A percentile compares a stretch with the other conserved stretches of the same genome.
These are phyloP conservation scores for Tetramorium simillimum DNA, from an alignment of 1,140 invertebrate genomes.

Conservation along the genomic window DNA sequence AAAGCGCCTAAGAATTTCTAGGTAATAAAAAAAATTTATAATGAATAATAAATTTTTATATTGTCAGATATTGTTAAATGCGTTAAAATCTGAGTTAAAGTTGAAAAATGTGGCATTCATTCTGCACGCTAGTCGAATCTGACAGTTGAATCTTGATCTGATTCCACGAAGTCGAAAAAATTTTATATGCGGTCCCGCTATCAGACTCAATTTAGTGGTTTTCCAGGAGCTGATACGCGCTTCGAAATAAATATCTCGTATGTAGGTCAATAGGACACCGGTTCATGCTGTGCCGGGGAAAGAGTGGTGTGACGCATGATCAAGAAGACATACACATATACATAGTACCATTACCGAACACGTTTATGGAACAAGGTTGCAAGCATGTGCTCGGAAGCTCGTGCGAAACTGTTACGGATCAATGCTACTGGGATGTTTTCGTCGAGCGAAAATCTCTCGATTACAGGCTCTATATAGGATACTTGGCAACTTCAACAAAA, in stretches of 20 bases:
- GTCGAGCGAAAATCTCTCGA: constrained; percentile 11
- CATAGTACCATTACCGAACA: constrained; percentile 25
- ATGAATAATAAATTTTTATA: not conserved
- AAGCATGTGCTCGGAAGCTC: constrained; percentile 7
- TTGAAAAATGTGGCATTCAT: not conserved
- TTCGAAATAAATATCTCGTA: constrained; percentile 38
- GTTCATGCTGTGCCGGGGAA: constrained; percentile 28
- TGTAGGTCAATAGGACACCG: constrained; percentile 47
- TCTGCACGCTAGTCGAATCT: not conserved
- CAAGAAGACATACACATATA: constrained; percentile 27
- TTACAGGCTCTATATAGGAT: not conserved
- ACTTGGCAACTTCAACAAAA: not conserved
- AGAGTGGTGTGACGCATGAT: constrained; percentile 51
- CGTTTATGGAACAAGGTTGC: constrained; percentile 52
- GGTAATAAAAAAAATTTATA: not conserved
- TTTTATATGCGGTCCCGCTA: constrained; percentile 6
- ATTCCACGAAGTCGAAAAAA: not conserved
- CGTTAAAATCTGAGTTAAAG: not conserved
- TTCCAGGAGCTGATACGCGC: constrained; percentile 14
- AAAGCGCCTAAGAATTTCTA: not conserved
- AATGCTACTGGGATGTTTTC: constrained; percentile 26
- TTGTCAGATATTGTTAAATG: not conserved
- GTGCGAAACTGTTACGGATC: not conserved
- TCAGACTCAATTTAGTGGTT: constrained; percentile 7
- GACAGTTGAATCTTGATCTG: no score